Conservation (phyloP, 2,113 vertebrate species). For the Opisthocomus hoazin region DNA sequence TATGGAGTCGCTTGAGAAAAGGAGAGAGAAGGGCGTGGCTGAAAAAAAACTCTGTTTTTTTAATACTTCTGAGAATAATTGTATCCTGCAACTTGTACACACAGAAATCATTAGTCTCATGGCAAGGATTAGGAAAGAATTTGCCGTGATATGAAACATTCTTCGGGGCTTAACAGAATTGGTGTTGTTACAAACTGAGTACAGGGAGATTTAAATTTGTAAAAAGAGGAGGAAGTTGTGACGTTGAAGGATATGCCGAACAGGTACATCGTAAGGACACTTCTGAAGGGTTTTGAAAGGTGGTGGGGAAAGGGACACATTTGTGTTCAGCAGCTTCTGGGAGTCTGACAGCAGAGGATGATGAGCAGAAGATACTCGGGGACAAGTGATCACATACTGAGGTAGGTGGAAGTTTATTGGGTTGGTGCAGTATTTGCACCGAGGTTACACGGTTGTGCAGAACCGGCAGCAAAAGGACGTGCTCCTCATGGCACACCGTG, state of each 20-base stretch:
- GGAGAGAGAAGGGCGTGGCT: background rate
- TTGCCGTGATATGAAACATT: background rate
- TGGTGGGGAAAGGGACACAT: background rate
- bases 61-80: background rate
- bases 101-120: background rate
- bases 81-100: background rate
- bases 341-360: background rate
- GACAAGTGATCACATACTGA: background rate
- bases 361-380: background rate
- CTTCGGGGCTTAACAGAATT: background rate
- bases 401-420: background rate
- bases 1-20: background rate
- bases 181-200: background rate
- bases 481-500: background rate
- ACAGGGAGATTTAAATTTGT: background rate
- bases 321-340: background rate
- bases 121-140: background rate
- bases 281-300: background rate
- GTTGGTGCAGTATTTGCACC: background rate
- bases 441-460: background rate
- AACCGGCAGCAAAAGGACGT: background rate
- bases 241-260: background rate
- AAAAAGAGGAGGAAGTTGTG: background rate
- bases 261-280: background rate
- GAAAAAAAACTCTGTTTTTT: fast-evolving